phyloP scores from a whole-genome alignment of 2,113 vertebrate species.

The Psilopogon haemacephalus region DNA sequence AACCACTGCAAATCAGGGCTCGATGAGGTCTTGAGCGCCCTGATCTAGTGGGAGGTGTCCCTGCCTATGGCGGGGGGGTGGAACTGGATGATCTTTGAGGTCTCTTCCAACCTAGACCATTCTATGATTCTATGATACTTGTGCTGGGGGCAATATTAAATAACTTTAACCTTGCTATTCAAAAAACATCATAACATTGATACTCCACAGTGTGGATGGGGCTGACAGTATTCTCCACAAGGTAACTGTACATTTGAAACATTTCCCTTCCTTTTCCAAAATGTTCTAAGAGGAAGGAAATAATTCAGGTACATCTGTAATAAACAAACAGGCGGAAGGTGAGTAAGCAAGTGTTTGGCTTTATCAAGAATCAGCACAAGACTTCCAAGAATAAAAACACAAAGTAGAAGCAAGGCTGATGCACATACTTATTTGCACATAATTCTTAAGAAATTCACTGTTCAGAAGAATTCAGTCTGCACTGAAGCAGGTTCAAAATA shows the following conservation, averaged over 20 bases:
- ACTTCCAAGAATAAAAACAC: neutral
- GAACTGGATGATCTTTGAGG: too few species aligned
- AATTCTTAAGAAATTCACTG: neutral
- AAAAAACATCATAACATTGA: neutral
- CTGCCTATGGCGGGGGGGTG: too few species aligned
- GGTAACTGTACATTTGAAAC: neutral
- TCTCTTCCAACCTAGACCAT: too few species aligned
- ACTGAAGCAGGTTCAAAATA: neutral
- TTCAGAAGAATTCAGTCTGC: neutral
- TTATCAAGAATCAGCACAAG: neutral
- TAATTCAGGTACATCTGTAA: neutral
- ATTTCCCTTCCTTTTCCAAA: neutral
- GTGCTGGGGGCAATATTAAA: too few species aligned
- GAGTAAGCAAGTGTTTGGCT: neutral
- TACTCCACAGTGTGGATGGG: neutral
- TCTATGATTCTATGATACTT: too few species aligned
- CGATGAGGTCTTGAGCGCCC: too few species aligned
- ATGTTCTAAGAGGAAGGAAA: neutral
- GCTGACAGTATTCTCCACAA: neutral
- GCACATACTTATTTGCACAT: neutral
- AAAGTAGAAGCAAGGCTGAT: neutral
- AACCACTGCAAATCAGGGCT: slow-evolving; percentile 37
- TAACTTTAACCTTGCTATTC: neutral
- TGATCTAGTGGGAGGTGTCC: too few species aligned
- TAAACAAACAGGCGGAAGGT: neutral